Evolutionary conservation across 1,140 invertebrate species (phyloP).

Genomic region (Pogonus chalceus): DNA sequence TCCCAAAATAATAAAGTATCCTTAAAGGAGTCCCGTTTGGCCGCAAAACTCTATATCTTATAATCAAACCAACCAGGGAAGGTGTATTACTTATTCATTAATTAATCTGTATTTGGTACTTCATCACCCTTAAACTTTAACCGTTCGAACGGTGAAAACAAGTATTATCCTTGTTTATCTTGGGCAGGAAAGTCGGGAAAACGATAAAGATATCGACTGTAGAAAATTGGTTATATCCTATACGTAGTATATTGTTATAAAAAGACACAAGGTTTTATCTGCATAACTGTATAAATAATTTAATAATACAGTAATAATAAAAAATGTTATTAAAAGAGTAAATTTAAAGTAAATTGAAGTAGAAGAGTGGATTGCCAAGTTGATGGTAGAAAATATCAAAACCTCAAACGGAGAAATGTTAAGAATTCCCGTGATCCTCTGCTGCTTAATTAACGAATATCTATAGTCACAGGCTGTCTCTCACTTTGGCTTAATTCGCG

Average conservation of each 20-base stretch:
- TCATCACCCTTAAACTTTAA: not conserved
- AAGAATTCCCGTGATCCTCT: not conserved
- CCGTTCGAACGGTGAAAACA: conserved; percentile 6
- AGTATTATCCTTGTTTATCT: not conserved
- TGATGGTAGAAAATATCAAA: not conserved
- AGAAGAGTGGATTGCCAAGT: too few relatives aligned
- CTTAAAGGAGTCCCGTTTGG: conserved; percentile 15
- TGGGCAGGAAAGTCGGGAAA: not conserved
- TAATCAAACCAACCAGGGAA: conserved; percentile 25
- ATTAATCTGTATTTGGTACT: conserved; percentile 20
- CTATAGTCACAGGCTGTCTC: not conserved
- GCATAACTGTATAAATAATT: too few relatives aligned
- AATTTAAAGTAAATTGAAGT: too few relatives aligned
- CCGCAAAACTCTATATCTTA: conserved; percentile 25
- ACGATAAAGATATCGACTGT: not conserved
- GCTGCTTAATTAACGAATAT: not conserved
- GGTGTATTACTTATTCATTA: conserved; percentile 28
- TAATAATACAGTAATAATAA: too few relatives aligned
- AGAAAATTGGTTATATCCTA: not conserved
- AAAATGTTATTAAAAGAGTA: too few relatives aligned
- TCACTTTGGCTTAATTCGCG: not conserved
- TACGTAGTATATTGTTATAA: conserved; percentile 1
- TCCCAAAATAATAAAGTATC: not conserved
- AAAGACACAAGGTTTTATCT: too few relatives aligned
- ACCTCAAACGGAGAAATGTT: not conserved